Evolutionary conservation across 2,113 vertebrate genomes (phyloP).

Genomic region (Solea solea): DNA sequence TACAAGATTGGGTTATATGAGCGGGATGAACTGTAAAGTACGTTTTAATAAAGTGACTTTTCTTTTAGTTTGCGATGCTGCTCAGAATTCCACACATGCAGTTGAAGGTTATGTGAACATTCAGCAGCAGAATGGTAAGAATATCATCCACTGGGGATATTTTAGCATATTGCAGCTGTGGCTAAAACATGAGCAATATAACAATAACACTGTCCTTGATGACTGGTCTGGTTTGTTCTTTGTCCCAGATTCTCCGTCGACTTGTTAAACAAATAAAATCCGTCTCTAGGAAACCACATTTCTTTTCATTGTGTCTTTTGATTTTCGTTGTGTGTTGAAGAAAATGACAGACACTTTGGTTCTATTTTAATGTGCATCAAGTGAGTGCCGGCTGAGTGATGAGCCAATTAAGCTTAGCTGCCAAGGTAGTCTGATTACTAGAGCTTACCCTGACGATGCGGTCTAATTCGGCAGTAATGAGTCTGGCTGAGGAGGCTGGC

Average conservation of each 20-base stretch:
- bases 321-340: slow-evolving; percentile 1
- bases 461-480: slow-evolving; percentile 71
- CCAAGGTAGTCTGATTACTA: slow-evolving; percentile 70
- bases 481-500: slow-evolving; percentile 59
- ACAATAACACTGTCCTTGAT: slow-evolving; percentile 29
- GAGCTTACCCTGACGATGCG: slow-evolving; percentile 59
- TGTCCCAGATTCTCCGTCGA: slow-evolving; percentile 54
- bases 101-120: slow-evolving; percentile 33
- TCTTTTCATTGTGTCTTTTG: not conserved
- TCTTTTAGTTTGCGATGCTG: not conserved
- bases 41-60: not conserved
- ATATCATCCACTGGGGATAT: slow-evolving; percentile 19
- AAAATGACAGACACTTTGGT: slow-evolving; percentile 38
- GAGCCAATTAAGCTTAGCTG: slow-evolving; percentile 70
- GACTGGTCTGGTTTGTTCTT: slow-evolving; percentile 23
- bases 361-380: slow-evolving; percentile 50
- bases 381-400: slow-evolving; percentile 60
- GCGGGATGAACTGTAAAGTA: slow-evolving; percentile 4
- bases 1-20: slow-evolving; percentile 6
- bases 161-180: slow-evolving; percentile 14
- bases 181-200: slow-evolving; percentile 48
- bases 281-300: slow-evolving; percentile 9
- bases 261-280: slow-evolving; percentile 29
- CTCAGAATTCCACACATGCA: not conserved
- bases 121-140: slow-evolving; percentile 5